Evolutionary conservation across 1,140 invertebrate species (phyloP).

Genomic region (Nixonia krombeini): DNA sequence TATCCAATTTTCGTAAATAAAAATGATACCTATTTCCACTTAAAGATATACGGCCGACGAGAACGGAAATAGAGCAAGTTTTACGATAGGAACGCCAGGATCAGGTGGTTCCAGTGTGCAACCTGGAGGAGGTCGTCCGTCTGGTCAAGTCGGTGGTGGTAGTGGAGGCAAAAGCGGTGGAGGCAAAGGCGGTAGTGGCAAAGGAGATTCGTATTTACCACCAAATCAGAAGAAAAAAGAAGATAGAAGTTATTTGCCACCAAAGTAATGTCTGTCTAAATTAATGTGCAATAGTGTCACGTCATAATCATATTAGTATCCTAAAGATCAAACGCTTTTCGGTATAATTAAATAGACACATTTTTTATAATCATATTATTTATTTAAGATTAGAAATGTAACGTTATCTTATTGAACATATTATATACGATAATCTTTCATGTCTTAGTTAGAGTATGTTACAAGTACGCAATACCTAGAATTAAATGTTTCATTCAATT

Average conservation of each 20-base stretch:
- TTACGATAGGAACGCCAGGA: conserved; percentile 58
- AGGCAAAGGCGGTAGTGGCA: conserved; percentile 1
- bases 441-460: too few species aligned
- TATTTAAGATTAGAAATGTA: too few species aligned
- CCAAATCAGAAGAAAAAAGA: conserved; percentile 44
- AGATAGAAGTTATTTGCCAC: conserved; percentile 59
- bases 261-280: conserved; percentile 51
- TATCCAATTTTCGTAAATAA: too few species aligned
- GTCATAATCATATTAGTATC: too few species aligned
- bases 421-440: too few species aligned
- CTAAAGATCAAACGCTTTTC: too few species aligned
- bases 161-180: conserved; percentile 2
- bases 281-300: too few species aligned
- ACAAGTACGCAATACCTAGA: too few species aligned
- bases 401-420: too few species aligned
- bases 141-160: conserved; percentile 12
- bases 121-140: conserved; percentile 3
- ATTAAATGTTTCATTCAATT: too few species aligned
- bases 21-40: not conserved
- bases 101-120: conserved; percentile 22
- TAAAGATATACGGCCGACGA: conserved; percentile 67
- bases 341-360: too few species aligned
- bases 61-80: conserved; percentile 66
- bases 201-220: conserved; percentile 47
- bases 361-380: too few species aligned